Conservation (phyloP, 2,113 vertebrate genomes). For the Thalassarche chlororhynchos region DNA sequence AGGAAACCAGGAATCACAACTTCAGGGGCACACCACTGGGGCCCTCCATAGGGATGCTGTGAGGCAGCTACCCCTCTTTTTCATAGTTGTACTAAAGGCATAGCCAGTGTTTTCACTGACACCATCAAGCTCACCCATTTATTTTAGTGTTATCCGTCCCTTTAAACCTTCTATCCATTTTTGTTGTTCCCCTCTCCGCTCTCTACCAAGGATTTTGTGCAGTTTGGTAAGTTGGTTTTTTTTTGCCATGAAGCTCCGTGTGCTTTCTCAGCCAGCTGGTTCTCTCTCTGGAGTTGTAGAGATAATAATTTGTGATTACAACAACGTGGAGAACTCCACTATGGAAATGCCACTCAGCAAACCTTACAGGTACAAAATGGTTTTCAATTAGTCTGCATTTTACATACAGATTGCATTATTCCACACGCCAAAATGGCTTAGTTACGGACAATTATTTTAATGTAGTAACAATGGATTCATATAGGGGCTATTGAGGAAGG, state of each 20-base stretch:
- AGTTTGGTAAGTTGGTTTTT: rapidly evolving
- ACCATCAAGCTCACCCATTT: not conserved
- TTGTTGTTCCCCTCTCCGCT: not conserved
- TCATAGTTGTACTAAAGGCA: not conserved
- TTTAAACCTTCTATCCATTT: not conserved
- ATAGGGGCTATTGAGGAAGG: not conserved
- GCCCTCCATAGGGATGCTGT: no score
- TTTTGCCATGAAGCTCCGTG: not conserved
- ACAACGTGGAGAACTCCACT: not conserved
- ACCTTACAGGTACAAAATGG: not conserved
- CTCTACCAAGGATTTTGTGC: not conserved
- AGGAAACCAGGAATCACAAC: rapidly evolving
- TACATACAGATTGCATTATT: not conserved
- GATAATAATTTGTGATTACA: not conserved
- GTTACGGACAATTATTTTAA: not conserved
- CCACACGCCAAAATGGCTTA: not conserved
- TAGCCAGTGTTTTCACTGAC: not conserved
- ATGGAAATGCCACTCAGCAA: not conserved
- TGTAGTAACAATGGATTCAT: not conserved
- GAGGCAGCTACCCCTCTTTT: not conserved
- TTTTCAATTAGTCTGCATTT: not conserved
- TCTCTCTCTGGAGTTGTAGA: not conserved
- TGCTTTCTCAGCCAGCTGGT: not conserved
- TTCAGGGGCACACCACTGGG: not conserved
- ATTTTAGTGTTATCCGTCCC: not conserved